Evolutionary conservation across 2,113 vertebrate species (phyloP), one percentile per base, ranked within the genome.

Genomic region (Heliornis fulica): DNA sequence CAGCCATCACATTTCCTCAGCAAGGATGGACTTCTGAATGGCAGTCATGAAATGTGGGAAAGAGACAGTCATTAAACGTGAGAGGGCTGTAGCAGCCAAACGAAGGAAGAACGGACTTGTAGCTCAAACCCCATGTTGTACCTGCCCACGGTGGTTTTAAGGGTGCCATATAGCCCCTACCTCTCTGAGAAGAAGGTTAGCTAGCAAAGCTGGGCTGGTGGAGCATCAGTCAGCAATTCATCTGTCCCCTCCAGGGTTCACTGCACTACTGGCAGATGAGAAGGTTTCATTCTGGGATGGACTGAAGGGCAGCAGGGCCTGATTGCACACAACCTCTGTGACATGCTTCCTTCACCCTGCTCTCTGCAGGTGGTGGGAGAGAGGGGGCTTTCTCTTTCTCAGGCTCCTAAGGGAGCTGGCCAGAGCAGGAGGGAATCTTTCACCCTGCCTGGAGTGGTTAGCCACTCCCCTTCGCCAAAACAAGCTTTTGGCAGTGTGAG

Each of bases 21-120:
- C 38, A 90, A 48, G 32, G 38, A 48, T 1, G 0, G 34, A 28
- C 40, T 83, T 82, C 26, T 23, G n/a, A 83, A 48, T 2, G 6
- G 20, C 61, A 78, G 34, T 15, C 28, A 31, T 45, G 54, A 83
- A 74, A 63, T 0, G 0, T 2, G n/a, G 83, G 38, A 1, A 5
- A 57, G 13, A 46, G 45, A 20, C 45, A 46, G 45, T 46, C 45
- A 46, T 46, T 46, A 20, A 46, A 46, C 19, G 45, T 1, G 1
- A n/a, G 59, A 41, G 8, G 1, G 51, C 79, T 68, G 70, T 34
- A 46, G 92, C 1, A 2, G 43, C 23, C 59, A n/a, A 70, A 38
- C 31, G 65, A 31, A 19, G n/a, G 56, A 46, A 40, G 18, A 50
- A 60, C 13, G 28, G 31, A 8, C 5, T 59, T 59, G 32, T 65